These are phyloP conservation scores for Subacronicta megacephala DNA, from an alignment of 2,888 invertebrate genomes.

Conservation along the genomic window DNA sequence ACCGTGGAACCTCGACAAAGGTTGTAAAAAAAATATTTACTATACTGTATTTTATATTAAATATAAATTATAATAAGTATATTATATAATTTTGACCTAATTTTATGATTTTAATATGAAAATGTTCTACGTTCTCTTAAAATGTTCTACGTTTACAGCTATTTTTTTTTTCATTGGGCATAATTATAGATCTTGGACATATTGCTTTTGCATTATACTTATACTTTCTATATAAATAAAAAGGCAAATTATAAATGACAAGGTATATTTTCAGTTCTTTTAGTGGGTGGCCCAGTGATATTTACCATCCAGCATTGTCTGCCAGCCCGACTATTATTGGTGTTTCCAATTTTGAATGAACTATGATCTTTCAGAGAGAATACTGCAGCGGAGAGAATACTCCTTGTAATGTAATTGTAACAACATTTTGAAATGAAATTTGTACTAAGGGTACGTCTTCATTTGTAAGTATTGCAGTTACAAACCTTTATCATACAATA, in stretches of 20 bases:
- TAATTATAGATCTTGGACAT: no score
- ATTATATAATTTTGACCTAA: no score
- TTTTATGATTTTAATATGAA: no score
- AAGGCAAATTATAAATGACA: slow-evolving; percentile 9
- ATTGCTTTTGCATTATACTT: slow-evolving; percentile 5
- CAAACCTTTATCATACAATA: slow-evolving; percentile 2
- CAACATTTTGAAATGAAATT: no score
- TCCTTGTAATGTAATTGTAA: background rate
- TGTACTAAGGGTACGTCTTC: background rate
- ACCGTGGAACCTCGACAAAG: slow-evolving; percentile 4
- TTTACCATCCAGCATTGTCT: slow-evolving; percentile 76
- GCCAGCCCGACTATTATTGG: slow-evolving; percentile 80
- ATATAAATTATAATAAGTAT: no score
- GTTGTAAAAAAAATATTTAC: slow-evolving; percentile 1
- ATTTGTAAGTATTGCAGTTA: background rate
- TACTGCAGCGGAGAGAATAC: slow-evolving; percentile 2
- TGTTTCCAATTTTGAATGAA: slow-evolving; percentile 75
- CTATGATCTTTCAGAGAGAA: slow-evolving; percentile 69
- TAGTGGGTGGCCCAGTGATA: slow-evolving; percentile 81
- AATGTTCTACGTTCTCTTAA: no score
- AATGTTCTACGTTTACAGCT: background rate
- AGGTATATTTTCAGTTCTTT: slow-evolving; percentile 68
- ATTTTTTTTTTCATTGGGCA: no score
- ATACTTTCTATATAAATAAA: background rate
- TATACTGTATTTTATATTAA: background rate